Base-by-base conservation (phyloP, 2,888 invertebrate genomes). In the Cynaeus angustus region DNA sequence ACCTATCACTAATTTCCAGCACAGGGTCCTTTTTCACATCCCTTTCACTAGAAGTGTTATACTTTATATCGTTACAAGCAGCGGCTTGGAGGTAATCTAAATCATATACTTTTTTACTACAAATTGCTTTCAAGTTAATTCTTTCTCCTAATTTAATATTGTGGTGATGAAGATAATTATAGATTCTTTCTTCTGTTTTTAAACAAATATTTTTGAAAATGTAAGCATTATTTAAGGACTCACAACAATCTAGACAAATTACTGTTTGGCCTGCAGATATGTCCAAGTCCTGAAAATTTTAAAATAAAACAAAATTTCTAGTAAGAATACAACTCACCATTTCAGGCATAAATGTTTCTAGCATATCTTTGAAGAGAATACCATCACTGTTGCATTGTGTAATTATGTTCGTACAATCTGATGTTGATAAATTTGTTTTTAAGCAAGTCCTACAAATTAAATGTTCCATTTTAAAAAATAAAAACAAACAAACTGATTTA, bases 201-300 rank as follows among this genome's bases (percentile, higher is more conserved):
- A 70, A 37, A 12, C 66, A 70, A 9, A 43, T 37, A 10, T 65
- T 38, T 14, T 66, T 70, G 38, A 70, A 66, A 8, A 14, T 45
- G 41, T 53, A 66, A 12, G 70, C 59, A 4, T 33, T 46, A 14
- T 55, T 38, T 9, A 70, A 37, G 5, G 13, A 45, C 3, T 66
- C 52, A 2, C 13, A 38, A 21, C 70, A 70, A 3, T 53, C 14
- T 1, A 26, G 10, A 12, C 70, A 70, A 16, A 70, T 48, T n/a
- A 61, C 46, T 8, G 30, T 12, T 33, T 46, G 33, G 12, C 48
- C 61, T 2, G 26, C 21, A 9, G 30, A 33, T 10, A 61, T 16
- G 10, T 61, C 61, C 61, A 61, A 12, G 38, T 61, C 48, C 61
- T 61, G 10, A 37, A 59, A 37, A 48, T 0, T 6, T 5, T 16